A percentile compares a stretch with the other conserved stretches of the same genome.
Conservation (phyloP, 2,888 invertebrate genomes). For the Ecliptopera silaceata region DNA sequence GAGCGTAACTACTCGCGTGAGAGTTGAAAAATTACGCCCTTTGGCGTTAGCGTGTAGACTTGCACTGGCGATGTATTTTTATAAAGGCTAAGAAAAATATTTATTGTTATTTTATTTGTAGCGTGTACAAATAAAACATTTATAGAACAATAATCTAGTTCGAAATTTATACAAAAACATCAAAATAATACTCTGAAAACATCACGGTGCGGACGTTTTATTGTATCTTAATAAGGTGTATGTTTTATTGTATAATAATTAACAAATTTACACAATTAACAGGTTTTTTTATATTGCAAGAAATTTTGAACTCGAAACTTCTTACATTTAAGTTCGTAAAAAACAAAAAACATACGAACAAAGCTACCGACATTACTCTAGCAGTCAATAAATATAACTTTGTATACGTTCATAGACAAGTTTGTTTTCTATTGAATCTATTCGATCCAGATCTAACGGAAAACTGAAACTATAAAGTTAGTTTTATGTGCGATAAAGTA, state of each 20-base stretch:
- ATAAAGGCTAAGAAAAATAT: too few relatives aligned
- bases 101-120: too few relatives aligned
- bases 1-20: conserved; percentile 75
- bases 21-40: conserved; percentile 76
- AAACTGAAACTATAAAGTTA: conserved; percentile 65
- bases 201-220: too few relatives aligned
- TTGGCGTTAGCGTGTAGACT: conserved; percentile 50
- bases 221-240: too few relatives aligned
- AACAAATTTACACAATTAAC: too few relatives aligned
- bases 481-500: conserved; percentile 75
- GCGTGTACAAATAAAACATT: too few relatives aligned
- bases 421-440: conserved; percentile 29
- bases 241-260: too few relatives aligned
- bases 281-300: too few relatives aligned
- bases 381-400: conserved; percentile 14
- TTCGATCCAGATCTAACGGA: conserved; percentile 63
- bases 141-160: too few relatives aligned
- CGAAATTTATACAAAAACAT: too few relatives aligned
- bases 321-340: not conserved
- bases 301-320: too few relatives aligned
- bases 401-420: conserved; percentile 18
- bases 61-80: conserved; percentile 16
- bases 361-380: not conserved
- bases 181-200: too few relatives aligned
- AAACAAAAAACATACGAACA: not conserved